Conservation (phyloP, 2,113 vertebrate genomes). For the Pterocles gutturalis region DNA sequence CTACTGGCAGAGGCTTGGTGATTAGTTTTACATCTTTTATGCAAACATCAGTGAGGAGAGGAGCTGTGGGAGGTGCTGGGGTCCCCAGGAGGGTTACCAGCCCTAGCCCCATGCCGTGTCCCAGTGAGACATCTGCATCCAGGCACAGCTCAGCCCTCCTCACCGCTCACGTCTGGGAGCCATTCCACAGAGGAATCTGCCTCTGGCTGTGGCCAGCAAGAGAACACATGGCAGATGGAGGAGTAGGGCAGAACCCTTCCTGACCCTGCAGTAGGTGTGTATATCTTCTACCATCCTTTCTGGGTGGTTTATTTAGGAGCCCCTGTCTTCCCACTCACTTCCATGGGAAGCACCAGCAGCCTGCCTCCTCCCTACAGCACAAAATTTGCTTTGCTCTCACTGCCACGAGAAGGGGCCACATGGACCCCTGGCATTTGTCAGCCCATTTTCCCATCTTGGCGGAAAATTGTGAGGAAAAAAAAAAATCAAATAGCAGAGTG, state of each 20-base stretch:
- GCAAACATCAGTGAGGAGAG: background rate
- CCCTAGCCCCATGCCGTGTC: fast-evolving
- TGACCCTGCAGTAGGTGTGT: background rate
- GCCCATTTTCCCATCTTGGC: background rate
- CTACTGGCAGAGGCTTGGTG: background rate
- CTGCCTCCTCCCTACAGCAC: background rate
- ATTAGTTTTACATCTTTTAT: background rate
- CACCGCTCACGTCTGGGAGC: background rate
- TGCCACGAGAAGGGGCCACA: background rate
- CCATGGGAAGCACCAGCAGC: background rate
- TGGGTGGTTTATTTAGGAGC: background rate
- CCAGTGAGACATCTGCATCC: fast-evolving
- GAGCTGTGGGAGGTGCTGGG: fast-evolving
- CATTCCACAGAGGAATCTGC: background rate
- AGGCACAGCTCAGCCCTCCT: background rate
- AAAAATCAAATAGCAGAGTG: background rate
- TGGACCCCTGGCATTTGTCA: background rate
- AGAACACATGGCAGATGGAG: background rate
- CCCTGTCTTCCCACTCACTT: fast-evolving
- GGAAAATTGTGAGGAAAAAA: background rate
- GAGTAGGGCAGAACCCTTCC: background rate
- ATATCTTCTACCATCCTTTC: background rate
- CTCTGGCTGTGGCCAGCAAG: background rate
- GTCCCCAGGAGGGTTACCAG: fast-evolving
- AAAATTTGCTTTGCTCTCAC: background rate